Evolutionary conservation across 2,797 vertebrate genomes (phyloP).

Genomic region (Anabacerthia variegaticeps): DNA sequence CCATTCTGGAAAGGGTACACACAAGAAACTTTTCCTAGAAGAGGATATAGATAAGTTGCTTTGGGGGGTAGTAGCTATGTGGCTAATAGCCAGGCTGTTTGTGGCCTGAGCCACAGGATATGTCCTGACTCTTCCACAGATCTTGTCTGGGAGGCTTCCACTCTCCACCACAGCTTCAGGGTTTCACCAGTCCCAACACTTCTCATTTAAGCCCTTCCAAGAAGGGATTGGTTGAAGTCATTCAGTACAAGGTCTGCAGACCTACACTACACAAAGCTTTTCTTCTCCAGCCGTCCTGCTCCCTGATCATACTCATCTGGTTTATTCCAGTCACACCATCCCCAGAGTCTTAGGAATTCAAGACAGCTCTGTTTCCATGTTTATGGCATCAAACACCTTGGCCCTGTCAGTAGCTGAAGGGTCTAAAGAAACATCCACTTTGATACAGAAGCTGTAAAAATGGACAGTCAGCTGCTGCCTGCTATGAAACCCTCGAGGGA

Average conservation of each 20-base stretch:
- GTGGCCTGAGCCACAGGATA: neutral
- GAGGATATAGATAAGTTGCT: neutral
- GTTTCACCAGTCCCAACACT: neutral
- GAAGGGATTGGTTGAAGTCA: neutral
- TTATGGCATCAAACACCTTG: neutral
- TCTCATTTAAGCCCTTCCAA: neutral
- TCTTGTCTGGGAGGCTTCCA: neutral
- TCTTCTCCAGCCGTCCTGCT: neutral
- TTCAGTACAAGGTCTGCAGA: neutral
- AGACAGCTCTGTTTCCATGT: neutral
- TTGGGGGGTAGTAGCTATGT: neutral
- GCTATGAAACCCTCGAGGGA: neutral
- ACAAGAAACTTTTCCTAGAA: neutral
- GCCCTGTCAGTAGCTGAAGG: neutral
- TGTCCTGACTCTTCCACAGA: neutral
- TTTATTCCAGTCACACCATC: neutral
- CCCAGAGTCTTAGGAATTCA: neutral
- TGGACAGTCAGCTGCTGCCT: neutral
- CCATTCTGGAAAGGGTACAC: neutral
- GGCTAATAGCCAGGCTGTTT: neutral
- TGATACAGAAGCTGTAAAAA: neutral
- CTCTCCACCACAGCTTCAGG: neutral
- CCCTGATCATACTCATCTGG: neutral
- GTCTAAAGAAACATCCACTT: neutral
- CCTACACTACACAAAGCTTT: neutral